Evolutionary conservation across 2,888 invertebrate species (phyloP), one percentile per base, ranked within the genome.

Genomic region (Nipponacmea schrenckii): DNA sequence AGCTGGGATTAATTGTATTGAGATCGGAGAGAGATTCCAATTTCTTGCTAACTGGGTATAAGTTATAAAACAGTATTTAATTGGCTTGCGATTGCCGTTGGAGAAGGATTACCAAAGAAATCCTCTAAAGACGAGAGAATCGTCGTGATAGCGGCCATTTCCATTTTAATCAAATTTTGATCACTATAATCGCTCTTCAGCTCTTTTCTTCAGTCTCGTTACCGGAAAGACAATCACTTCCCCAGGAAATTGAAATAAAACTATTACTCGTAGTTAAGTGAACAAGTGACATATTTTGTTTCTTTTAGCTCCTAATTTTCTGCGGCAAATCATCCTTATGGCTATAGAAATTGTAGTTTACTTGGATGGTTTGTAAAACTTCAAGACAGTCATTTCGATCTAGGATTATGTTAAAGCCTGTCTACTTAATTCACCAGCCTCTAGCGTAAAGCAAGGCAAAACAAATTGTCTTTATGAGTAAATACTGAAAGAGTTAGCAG

Each of bases 161-260:
- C 79, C 79, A 79, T 79, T 79, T 79, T 79, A 79, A 79, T 79
- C 76, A 77, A 79, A 77, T 77, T 76, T 69, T 72, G 79, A 79
- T 79, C 79, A 72, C 77, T 69, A 73, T 74, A 73, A 79, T 74
- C 75, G 69, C 70, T 50, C 46, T 70, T 56, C 56, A 67, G 20
- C 45, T 26, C 26, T 64, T 20, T 45, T 62, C 48, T 24, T 56
- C 46, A 64, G 50, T 50, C n/a, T 70, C 68, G 45, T 46, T 48
- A 31, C 50, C 63, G 45, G 48, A 46, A 56, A 50, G 45, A 50
- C 39, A 24, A 68, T 56, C 46, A 56, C 67, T 48, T 64, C 70
- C 70, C n/a, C 62, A 64, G 74, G 74, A 79, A 79, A 77, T 79
- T 77, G 77, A 76, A 76, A 74, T 77, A 76, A 78, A 79, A 77